Evolutionary conservation across 2,888 invertebrate species (phyloP).

Genomic region (Fragum whitleyi): DNA sequence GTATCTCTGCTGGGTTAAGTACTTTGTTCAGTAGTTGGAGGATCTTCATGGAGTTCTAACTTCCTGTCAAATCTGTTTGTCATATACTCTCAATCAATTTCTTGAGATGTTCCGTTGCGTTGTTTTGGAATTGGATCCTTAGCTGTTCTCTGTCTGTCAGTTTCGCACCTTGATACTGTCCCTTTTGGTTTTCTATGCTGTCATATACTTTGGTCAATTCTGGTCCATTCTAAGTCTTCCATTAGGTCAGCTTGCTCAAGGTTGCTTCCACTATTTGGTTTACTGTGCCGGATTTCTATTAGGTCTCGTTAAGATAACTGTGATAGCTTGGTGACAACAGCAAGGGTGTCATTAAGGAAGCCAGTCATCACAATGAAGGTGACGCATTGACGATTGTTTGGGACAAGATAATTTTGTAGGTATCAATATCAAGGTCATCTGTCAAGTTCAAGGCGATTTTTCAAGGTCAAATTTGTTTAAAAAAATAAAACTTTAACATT

Average conservation of each 20-base stretch:
- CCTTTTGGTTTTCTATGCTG: background rate
- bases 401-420: too few species aligned
- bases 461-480: too few species aligned
- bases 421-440: too few species aligned
- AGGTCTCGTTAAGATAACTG: conserved; percentile 14
- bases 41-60: too few species aligned
- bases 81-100: too few species aligned
- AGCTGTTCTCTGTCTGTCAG: conserved; percentile 32
- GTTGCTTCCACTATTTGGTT: conserved; percentile 15
- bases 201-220: background rate
- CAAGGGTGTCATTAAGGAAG: conserved; percentile 38
- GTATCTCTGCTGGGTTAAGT: too few species aligned
- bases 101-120: too few species aligned
- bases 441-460: too few species aligned
- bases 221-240: conserved; percentile 4
- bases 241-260: background rate
- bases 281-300: conserved; percentile 34
- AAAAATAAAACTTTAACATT: too few species aligned
- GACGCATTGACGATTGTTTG: too few species aligned
- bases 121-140: conserved; percentile 43
- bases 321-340: conserved; percentile 12
- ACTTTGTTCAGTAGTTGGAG: too few species aligned
- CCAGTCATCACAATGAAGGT: conserved; percentile 36
- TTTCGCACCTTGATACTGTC: conserved; percentile 34
- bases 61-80: too few species aligned